These are phyloP conservation scores for Neogale vison DNA, from an alignment of 2,113 vertebrate species.

Conservation along the genomic window DNA sequence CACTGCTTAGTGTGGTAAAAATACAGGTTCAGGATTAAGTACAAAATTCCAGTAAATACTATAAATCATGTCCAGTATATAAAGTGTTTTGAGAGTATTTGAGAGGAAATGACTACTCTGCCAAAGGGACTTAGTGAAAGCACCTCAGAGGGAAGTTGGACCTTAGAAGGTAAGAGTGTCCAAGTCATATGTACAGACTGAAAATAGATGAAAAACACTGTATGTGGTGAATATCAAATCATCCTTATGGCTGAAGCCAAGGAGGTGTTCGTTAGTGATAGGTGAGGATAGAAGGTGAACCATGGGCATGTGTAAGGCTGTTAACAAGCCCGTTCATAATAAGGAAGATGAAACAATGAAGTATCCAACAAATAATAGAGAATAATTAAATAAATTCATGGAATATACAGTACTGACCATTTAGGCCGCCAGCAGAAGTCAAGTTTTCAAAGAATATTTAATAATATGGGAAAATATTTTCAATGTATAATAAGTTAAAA, in stretches of 20 bases:
- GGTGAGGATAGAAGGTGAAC: neutral
- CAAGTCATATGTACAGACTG: neutral
- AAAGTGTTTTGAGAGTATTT: slow-evolving; percentile 11
- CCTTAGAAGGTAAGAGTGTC: neutral
- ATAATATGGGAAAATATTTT: neutral
- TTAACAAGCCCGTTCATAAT: neutral
- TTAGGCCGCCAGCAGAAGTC: neutral
- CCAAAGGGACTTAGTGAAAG: neutral
- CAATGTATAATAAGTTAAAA: neutral
- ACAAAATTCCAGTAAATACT: neutral
- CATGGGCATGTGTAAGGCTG: neutral
- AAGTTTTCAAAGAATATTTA: slow-evolving; percentile 11
- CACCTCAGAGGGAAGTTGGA: neutral
- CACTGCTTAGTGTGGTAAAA: slow-evolving; percentile 4
- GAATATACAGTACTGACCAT: neutral
- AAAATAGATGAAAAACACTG: neutral
- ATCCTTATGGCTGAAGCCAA: neutral
- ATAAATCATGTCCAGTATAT: neutral
- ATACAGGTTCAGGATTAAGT: slow-evolving; percentile 11
- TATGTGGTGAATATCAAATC: neutral
- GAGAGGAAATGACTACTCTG: neutral
- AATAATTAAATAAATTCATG: neutral
- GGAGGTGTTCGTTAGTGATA: neutral
- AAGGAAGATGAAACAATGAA: neutral
- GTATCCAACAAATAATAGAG: neutral